Evolutionary conservation across 2,113 vertebrate genomes (phyloP), one percentile per base, ranked within the genome.

Genomic region (Pardalotus punctatus): DNA sequence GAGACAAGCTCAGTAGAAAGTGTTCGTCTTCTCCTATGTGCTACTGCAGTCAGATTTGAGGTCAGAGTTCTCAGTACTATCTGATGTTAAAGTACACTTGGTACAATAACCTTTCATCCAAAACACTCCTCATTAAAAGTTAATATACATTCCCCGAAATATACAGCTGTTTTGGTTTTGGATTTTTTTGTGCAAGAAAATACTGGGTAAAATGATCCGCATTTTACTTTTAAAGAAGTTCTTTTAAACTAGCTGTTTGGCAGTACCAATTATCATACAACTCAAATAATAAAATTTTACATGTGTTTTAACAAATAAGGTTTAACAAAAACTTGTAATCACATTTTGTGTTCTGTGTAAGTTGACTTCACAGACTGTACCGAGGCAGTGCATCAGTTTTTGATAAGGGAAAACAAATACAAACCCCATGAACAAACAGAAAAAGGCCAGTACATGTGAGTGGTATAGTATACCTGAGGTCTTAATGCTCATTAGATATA

Each of bases 131-230:
- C 18, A 48, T 43, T 58, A 53, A 54, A 76, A 74, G 47, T 69
- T 42, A 81, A 70, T 36, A 62, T 1, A 42, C 6, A 27, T 36
- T 24, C 5, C 25, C 11, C 29, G 33, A 72, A 85, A 60, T 53
- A 40, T 0, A 25, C 1, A 82, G 29, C 13, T 17, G 17, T 0
- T 74, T 38, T 58, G 25, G 11, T 10, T 33, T 53, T 21, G 2
- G 2, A 7, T 23, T 38, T 56, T 31, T 56, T 53, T 42, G 18
- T 51, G 31, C 38, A 87, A 79, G 36, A 87, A 47, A 35, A 23
- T 11, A 65, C 4, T 43, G 23, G 8, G n/a, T n/a, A 69, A 94
- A 60, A 47, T 27, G 9, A 86, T 53, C 5, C 40, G 72, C 27
- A 35, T 51, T 54, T 27, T 64, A 23, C 31, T 83, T 76, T 25